phyloP scores from a whole-genome alignment of 1,140 invertebrate genomes.

The Drosophila cardini region DNA sequence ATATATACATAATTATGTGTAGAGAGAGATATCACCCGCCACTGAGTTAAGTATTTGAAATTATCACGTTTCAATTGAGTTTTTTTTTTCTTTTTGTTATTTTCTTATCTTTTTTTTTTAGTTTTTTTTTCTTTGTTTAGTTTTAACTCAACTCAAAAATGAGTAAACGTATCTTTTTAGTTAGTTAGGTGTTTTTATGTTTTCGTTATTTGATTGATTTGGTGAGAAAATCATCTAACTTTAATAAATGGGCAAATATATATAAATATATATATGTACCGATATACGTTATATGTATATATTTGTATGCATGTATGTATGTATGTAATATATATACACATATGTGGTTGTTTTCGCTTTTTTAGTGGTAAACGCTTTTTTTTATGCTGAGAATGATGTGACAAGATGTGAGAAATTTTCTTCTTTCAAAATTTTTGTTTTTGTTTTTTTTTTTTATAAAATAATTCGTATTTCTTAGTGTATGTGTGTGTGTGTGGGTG shows the following conservation, averaged over 20 bases:
- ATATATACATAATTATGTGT: constrained; percentile 24
- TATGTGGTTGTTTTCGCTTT: constrained; percentile 36
- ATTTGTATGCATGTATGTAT: constrained; percentile 5
- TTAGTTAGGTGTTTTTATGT: constrained; percentile 59
- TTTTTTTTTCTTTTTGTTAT: too few relatives aligned
- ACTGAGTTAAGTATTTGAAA: constrained; percentile 78
- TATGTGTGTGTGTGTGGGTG: not conserved
- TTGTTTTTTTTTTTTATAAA: constrained; percentile 51
- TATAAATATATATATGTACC: constrained; percentile 50
- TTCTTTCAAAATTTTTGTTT: constrained; percentile 7
- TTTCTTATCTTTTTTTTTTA: too few relatives aligned
- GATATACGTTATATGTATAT: constrained; percentile 50
- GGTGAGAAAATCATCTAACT: constrained; percentile 70
- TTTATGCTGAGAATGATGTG: not conserved
- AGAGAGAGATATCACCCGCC: constrained; percentile 73
- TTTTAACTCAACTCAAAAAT: constrained; percentile 45
- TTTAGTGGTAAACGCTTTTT: constrained; percentile 46
- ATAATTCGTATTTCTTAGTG: constrained; percentile 60
- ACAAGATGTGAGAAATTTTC: too few relatives aligned
- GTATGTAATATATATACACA: constrained; percentile 20
- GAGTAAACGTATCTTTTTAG: constrained; percentile 64
- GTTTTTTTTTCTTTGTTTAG: constrained; percentile 3
- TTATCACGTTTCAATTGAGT: constrained; percentile 73
- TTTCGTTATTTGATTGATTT: constrained; percentile 5
- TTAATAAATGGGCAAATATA: constrained; percentile 70